phyloP scores from a whole-genome alignment of 2,113 vertebrate genomes.

The Bubo scandiacus region DNA sequence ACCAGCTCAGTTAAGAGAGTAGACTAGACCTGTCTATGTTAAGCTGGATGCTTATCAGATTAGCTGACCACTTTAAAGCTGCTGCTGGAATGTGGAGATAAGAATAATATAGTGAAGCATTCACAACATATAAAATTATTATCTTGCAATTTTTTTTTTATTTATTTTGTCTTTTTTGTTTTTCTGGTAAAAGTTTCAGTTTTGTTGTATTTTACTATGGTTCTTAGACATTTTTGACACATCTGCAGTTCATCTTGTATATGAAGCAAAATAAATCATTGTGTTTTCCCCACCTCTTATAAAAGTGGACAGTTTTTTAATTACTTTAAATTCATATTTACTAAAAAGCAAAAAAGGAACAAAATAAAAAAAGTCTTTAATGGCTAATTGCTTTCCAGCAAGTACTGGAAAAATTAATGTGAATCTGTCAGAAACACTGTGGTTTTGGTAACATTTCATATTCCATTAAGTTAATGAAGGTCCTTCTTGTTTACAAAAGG shows the following conservation, averaged over 20 bases:
- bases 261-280: not conserved
- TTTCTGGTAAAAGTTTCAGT: not conserved
- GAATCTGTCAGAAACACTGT: not conserved
- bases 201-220: not conserved
- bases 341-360: not conserved
- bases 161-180: not conserved
- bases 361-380: too few species aligned
- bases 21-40: not conserved
- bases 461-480: not conserved
- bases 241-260: not conserved
- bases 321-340: not conserved
- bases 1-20: not conserved
- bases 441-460: not conserved
- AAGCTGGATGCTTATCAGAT: not conserved
- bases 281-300: not conserved
- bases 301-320: not conserved
- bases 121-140: not conserved
- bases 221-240: not conserved
- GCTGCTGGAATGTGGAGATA: not conserved
- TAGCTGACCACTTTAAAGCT: not conserved
- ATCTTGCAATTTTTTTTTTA: not conserved
- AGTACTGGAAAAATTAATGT: not conserved
- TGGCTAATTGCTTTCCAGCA: not conserved
- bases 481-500: not conserved
- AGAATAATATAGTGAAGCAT: not conserved